Percentiles rank a stretch among this genome's conserved stretches.
Evolutionary conservation across 2,888 invertebrate genomes (phyloP).

Genomic region (Cephus nigrinus): DNA sequence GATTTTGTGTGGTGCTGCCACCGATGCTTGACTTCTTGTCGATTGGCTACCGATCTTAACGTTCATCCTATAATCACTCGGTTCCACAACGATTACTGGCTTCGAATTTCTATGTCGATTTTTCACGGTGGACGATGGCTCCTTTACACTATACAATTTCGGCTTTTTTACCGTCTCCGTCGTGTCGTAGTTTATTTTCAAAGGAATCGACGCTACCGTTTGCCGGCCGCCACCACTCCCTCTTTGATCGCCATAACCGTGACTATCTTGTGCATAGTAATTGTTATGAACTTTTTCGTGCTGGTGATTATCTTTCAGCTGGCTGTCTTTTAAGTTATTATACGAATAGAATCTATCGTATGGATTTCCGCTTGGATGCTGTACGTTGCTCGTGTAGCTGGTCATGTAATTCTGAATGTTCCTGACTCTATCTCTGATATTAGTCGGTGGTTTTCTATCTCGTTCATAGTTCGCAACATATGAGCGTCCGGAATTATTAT

Average conservation of each 20-base stretch:
- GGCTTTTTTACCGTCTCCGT: background rate
- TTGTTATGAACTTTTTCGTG: slow-evolving; percentile 41
- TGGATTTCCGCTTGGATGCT: slow-evolving; percentile 12
- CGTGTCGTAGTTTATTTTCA: slow-evolving; percentile 34
- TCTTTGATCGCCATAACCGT: background rate
- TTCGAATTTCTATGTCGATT: slow-evolving; percentile 30
- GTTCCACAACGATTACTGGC: slow-evolving; percentile 50
- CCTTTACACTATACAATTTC: background rate
- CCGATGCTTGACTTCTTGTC: slow-evolving; percentile 3
- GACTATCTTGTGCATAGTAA: slow-evolving; percentile 25
- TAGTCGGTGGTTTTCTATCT: slow-evolving; percentile 11
- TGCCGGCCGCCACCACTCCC: slow-evolving; percentile 15
- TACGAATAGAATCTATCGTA: slow-evolving; percentile 29
- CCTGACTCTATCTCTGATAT: slow-evolving; percentile 32
- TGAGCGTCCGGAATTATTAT: background rate
- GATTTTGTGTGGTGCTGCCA: background rate
- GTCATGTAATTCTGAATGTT: slow-evolving; percentile 40
- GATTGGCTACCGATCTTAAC: slow-evolving; percentile 35
- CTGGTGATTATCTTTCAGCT: slow-evolving; percentile 22
- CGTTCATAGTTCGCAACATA: background rate
- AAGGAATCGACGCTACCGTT: slow-evolving; percentile 23
- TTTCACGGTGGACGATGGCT: background rate
- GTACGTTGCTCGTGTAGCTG: slow-evolving; percentile 31
- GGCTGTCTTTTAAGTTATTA: background rate
- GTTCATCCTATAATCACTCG: slow-evolving; percentile 42